These are phyloP conservation scores for Ictalurus furcatus DNA, from an alignment of 2,113 vertebrate genomes.

Conservation along the genomic window DNA sequence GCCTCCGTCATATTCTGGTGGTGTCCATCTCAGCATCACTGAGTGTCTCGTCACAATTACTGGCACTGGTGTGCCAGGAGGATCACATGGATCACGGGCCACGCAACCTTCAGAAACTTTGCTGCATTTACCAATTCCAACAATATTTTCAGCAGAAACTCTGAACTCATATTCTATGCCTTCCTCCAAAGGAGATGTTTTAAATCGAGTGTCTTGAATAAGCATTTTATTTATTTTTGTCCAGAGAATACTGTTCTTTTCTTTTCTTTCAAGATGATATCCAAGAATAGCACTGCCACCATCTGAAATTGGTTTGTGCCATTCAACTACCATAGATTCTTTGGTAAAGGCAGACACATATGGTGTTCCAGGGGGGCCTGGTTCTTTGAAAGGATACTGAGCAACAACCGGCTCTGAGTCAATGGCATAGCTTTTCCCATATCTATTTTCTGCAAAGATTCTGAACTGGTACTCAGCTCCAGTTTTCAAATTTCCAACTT, in stretches of 20 bases:
- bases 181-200: slow-evolving; percentile 90
- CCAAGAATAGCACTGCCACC: slow-evolving; percentile 92
- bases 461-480: slow-evolving; percentile 96
- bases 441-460: slow-evolving; percentile 95
- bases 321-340: slow-evolving; percentile 92
- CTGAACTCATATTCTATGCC: slow-evolving; percentile 96
- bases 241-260: slow-evolving; percentile 98
- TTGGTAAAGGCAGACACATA: slow-evolving; percentile 85
- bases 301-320: slow-evolving; percentile 94
- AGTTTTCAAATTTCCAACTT: slow-evolving; percentile 91
- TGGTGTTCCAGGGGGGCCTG: slow-evolving; percentile 93
- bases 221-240: slow-evolving; percentile 94
- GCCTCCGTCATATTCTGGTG: slow-evolving; percentile 92
- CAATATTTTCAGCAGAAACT: slow-evolving; percentile 96
- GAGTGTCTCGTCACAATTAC: slow-evolving; percentile 90
- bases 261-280: slow-evolving; percentile 95
- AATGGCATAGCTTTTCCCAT: slow-evolving; percentile 92
- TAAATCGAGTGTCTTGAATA: slow-evolving; percentile 90
- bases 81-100: slow-evolving; percentile 93
- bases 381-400: slow-evolving; percentile 97
- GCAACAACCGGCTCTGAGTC: slow-evolving; percentile 87
- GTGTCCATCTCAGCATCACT: slow-evolving; percentile 88
- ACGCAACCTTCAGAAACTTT: slow-evolving; percentile 92
- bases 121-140: slow-evolving; percentile 91
- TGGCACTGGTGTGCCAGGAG: slow-evolving; percentile 88